Conservation (phyloP, 2,888 invertebrate species). For the Zaprionus obscuricornis region DNA sequence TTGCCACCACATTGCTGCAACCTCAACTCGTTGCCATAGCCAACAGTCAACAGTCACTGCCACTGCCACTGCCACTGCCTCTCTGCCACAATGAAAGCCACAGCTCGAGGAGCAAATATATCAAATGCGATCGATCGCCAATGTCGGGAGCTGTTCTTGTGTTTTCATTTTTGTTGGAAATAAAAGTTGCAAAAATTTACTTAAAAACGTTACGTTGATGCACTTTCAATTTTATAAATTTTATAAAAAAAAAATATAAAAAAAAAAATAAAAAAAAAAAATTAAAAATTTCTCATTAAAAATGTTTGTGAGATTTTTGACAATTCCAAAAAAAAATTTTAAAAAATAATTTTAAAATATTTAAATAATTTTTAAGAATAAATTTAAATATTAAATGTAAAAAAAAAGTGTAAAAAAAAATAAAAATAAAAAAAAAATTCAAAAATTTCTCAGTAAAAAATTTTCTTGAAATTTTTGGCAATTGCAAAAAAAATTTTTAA, state of each 20-base stretch:
- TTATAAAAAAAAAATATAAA: neutral
- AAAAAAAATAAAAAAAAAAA: neutral
- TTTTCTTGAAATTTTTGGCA: no score
- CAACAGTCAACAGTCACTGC: conserved; percentile 36
- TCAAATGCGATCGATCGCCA: conserved; percentile 82
- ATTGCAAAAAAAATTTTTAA: no score
- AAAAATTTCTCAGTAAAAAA: no score
- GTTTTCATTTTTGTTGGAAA: conserved; percentile 55
- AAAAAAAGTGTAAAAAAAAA: neutral
- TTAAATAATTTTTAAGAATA: neutral
- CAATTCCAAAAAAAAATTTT: neutral
- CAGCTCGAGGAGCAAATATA: conserved; percentile 79
- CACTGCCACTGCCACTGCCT: conserved; percentile 29
- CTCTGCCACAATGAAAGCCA: conserved; percentile 26
- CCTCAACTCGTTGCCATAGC: no score
- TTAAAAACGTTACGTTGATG: neutral
- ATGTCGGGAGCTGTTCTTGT: conserved; percentile 73
- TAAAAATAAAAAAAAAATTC: no score
- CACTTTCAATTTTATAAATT: conserved; percentile 6
- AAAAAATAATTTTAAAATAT: neutral
- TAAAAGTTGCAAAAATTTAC: neutral
- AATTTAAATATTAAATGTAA: neutral
- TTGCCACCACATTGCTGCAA: no score
- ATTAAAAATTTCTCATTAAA: neutral
- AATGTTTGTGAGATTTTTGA: neutral